Base-by-base conservation (phyloP, 2,797 vertebrate genomes). In the Cottoperca gobio region DNA sequence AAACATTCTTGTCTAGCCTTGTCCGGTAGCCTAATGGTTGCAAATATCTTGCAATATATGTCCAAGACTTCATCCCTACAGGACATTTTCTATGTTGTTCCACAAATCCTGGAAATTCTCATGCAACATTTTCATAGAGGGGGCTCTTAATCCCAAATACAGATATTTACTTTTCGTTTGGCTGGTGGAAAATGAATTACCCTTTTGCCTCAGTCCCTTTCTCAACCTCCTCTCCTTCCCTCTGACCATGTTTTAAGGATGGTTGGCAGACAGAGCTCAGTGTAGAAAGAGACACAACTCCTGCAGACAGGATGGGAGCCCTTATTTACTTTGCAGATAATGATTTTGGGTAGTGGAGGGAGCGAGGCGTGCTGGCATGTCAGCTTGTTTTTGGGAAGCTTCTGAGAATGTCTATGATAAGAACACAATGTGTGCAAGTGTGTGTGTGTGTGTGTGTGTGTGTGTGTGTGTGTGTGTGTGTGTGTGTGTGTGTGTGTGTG, bases 291-390 rank as follows among this genome's bases (percentile, higher is more conserved):
- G 88, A 87, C 80, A 76, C 69, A 82, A 69, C 70, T 80, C 75
- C 80, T 80, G 70, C 76, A 86, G 86, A 85, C 83, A 87, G 76
- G 77, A 89, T 78, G 79, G 82, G 80, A 90, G 82, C 86, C 91
- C 81, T 76, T 91, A 90, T 93, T 92, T 91, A 86, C 78, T 79
- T 84, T 82, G 71, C 79, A 90, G 92, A 93, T 90, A 93, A 93
- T 88, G 74, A 81, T 78, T 89, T 79, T 86, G 88, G 89, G 76
- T 88, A 83, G 79, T 57, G 66, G 59, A 73, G 66, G 73, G 76
- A 62, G 67, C 8, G 46, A 81, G 81, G 62, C 45, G 46, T 86
- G 84, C 79, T 85, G 88, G 88, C 83, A 91, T 86, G 84, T 79
- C 82, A 70, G 76, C 73, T 83, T 88, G 87, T 82, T 90, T 90